phyloP scores from a whole-genome alignment of 2,797 vertebrate species.

The Astyanax mexicanus region DNA sequence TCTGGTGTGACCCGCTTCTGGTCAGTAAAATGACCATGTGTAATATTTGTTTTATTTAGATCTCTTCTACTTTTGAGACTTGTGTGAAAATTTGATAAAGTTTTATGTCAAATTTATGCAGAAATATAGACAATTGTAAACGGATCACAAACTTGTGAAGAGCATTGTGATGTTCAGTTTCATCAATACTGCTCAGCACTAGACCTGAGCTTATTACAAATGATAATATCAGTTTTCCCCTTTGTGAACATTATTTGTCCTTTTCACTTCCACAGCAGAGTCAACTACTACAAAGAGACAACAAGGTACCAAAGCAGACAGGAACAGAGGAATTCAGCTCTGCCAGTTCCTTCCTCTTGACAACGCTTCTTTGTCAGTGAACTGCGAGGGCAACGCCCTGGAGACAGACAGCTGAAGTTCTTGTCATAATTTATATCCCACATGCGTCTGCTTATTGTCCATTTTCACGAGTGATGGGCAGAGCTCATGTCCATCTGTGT shows the following conservation, averaged over 20 bases:
- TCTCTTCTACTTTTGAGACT: too few species aligned
- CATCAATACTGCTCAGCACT: too few species aligned
- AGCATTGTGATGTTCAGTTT: too few species aligned
- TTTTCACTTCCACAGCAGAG: neutral
- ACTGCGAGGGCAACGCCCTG: neutral
- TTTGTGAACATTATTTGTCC: neutral
- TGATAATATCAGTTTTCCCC: neutral
- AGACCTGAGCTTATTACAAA: neutral
- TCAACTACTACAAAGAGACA: neutral
- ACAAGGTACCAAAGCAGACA: neutral
- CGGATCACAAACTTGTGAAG: too few species aligned
- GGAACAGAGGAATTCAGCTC: neutral
- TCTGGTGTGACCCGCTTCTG: too few species aligned
- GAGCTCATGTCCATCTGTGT: neutral
- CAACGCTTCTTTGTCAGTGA: neutral
- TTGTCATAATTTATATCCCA: slow-evolving; percentile 2
- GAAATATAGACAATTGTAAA: too few species aligned
- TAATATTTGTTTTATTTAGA: too few species aligned
- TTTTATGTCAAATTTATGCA: too few species aligned
- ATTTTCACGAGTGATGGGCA: neutral
- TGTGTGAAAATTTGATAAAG: too few species aligned
- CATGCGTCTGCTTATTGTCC: slow-evolving; percentile 3
- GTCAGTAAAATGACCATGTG: too few species aligned
- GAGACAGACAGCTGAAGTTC: neutral
- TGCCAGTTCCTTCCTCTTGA: neutral